phyloP scores from a whole-genome alignment of 2,113 vertebrate species.

The Canis aureus region DNA sequence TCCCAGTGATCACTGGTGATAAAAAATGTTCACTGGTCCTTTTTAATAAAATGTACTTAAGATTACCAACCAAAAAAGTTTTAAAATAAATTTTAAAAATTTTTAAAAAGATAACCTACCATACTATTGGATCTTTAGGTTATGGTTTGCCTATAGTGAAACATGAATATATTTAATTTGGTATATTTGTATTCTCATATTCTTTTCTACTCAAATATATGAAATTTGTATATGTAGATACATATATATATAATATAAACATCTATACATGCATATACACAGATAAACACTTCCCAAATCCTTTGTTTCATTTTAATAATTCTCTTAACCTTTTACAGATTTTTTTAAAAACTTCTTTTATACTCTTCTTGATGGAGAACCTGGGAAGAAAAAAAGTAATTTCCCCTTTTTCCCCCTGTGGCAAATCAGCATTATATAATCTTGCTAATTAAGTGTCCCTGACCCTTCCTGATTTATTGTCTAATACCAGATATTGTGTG shows the following conservation, averaged over 20 bases:
- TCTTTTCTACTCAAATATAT: slow-evolving; percentile 9
- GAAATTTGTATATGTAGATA: not conserved
- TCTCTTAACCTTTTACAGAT: not conserved
- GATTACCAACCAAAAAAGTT: not conserved
- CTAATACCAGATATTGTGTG: not conserved
- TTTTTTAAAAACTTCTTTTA: not conserved
- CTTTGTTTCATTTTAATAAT: not conserved
- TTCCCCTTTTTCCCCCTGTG: not conserved
- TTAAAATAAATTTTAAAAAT: not conserved
- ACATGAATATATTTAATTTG: not conserved
- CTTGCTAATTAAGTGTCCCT: not conserved
- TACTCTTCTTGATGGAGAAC: not conserved
- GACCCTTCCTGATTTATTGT: not conserved
- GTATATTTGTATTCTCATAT: not conserved
- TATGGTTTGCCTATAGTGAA: not conserved
- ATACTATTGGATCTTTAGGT: not conserved
- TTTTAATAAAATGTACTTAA: slow-evolving; percentile 4
- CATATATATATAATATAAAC: not conserved
- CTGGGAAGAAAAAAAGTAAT: not conserved
- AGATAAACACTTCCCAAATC: not conserved
- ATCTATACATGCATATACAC: not conserved
- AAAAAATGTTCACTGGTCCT: not conserved
- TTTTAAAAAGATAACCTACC: not conserved
- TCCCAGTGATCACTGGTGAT: not conserved
- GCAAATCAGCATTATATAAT: not conserved